phyloP scores from a whole-genome alignment of 2,797 vertebrate species.

The Sebastes steindachneri region DNA sequence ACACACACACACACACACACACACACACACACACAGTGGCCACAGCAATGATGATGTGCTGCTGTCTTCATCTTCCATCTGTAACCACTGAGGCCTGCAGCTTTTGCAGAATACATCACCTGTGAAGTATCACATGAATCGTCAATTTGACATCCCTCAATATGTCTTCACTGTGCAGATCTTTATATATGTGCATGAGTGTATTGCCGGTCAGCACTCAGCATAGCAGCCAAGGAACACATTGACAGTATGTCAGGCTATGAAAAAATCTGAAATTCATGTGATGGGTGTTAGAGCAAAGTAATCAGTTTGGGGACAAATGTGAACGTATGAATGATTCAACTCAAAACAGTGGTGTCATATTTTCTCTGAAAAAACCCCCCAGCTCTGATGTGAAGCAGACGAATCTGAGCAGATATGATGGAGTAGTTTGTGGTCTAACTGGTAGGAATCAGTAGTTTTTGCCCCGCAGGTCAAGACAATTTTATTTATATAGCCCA shows the following conservation, averaged over 20 bases:
- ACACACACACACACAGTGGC: background rate
- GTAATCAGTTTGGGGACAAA: background rate
- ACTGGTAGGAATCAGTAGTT: background rate
- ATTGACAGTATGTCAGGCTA: background rate
- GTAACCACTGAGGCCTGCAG: conserved; percentile 20
- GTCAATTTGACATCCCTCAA: conserved; percentile 43
- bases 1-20: background rate
- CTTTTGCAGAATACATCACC: conserved; percentile 21
- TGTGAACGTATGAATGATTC: background rate
- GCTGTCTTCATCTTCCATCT: conserved; percentile 39
- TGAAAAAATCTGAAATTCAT: background rate
- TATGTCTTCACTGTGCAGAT: conserved; percentile 1
- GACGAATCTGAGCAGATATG: background rate
- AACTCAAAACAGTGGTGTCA: background rate
- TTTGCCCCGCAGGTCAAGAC: background rate
- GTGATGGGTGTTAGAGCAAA: background rate
- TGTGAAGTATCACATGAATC: conserved; percentile 44
- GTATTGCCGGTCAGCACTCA: background rate
- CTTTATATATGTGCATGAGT: background rate
- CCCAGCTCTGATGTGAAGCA: background rate
- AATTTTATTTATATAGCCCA: background rate
- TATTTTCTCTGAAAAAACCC: background rate
- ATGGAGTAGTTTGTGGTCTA: background rate
- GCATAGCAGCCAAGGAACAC: background rate
- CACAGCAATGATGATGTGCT: background rate